phyloP scores from a whole-genome alignment of 1,140 invertebrate species.

The Euglossa dilemma region DNA sequence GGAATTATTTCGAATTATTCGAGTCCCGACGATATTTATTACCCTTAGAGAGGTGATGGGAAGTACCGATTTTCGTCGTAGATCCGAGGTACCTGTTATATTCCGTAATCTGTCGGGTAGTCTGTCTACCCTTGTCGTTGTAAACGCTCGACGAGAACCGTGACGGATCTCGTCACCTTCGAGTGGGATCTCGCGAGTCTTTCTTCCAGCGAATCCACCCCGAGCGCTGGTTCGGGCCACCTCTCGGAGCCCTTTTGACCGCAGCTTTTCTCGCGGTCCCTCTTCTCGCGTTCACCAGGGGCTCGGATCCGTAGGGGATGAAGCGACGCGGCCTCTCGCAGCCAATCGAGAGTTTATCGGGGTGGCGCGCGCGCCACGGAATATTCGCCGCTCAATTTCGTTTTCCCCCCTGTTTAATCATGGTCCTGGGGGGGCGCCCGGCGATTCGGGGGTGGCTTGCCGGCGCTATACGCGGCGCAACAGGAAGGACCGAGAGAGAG shows the following conservation, averaged over 20 bases:
- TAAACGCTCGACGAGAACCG: too few species aligned
- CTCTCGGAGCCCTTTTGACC: neutral
- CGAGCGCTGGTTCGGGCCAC: neutral
- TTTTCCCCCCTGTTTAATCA: constrained; percentile 80
- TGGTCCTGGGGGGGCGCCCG: constrained; percentile 65
- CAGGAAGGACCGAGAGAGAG: neutral
- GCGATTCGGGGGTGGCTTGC: constrained; percentile 71
- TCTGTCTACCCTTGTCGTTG: too few species aligned
- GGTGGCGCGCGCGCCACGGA: constrained; percentile 52
- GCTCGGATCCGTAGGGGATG: neutral
- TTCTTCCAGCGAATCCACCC: neutral
- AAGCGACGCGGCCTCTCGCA: constrained; percentile 8
- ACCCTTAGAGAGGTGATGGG: too few species aligned
- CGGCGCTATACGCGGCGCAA: constrained; percentile 49
- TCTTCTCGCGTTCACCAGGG: neutral
- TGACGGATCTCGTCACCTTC: too few species aligned
- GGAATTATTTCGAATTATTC: neutral
- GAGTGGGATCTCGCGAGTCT: too few species aligned
- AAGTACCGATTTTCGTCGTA: too few species aligned
- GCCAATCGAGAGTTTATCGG: constrained; percentile 68
- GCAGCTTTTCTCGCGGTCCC: neutral
- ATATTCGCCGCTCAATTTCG: constrained; percentile 78
- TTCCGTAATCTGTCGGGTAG: too few species aligned
- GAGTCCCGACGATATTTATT: too few species aligned
- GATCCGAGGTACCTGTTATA: too few species aligned